A percentile compares a stretch with the other conserved stretches of the same genome.
Evolutionary conservation across 35 echinoderm and acorn worm species (phyloP).

Genomic region (Holothuria glaberrima): DNA sequence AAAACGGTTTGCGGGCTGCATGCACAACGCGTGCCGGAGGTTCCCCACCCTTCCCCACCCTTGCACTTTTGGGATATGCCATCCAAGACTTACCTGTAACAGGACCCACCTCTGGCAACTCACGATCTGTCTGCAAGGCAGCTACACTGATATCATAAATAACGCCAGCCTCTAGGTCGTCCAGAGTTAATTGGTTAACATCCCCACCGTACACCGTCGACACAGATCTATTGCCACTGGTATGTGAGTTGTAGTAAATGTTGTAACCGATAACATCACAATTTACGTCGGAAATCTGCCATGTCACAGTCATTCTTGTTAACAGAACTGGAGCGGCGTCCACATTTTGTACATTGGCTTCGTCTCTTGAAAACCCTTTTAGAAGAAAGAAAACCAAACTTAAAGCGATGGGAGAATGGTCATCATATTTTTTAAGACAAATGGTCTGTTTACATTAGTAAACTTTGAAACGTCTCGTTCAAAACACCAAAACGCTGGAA

Average conservation of each 20-base stretch:
- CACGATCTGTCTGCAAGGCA: constrained; percentile 23
- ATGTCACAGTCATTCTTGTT: constrained; percentile 49
- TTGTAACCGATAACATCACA: constrained; percentile 76
- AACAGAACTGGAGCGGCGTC: constrained; percentile 16
- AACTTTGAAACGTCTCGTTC: too few species aligned
- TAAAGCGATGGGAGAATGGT: too few species aligned
- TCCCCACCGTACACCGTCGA: constrained; percentile 57
- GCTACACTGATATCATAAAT: neutral
- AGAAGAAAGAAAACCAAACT: too few species aligned
- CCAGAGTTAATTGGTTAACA: neutral
- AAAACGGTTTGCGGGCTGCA: too few species aligned
- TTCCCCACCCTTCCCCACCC: too few species aligned
- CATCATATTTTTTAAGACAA: too few species aligned
- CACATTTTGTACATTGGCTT: constrained; percentile 67
- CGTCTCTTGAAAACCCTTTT: constrained; percentile 64
- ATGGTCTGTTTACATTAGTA: too few species aligned
- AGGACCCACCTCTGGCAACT: constrained; percentile 54
- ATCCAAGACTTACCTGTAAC: neutral
- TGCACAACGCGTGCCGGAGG: too few species aligned
- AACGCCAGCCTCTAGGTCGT: constrained; percentile 23
- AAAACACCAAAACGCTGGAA: too few species aligned
- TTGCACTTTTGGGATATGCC: too few species aligned
- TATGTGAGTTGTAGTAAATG: constrained; percentile 33
- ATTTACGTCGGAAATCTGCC: constrained; percentile 64
- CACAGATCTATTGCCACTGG: neutral